Evolutionary conservation across 2,113 vertebrate genomes (phyloP).

Genomic region (Eleginops maclovinus): DNA sequence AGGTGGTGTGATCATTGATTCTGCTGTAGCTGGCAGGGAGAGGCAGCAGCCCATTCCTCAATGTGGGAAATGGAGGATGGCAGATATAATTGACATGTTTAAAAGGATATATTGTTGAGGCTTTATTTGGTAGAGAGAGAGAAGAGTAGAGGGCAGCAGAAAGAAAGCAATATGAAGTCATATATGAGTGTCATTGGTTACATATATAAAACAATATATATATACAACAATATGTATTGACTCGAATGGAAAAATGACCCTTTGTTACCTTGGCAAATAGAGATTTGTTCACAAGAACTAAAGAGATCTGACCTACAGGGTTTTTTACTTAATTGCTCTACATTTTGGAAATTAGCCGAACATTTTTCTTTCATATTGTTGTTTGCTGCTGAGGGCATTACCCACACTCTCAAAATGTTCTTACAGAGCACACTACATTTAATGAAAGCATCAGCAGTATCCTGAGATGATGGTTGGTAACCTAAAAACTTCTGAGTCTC

Average conservation of each 20-base stretch:
- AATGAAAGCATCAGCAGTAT: neutral
- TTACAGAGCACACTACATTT: constrained; percentile 2
- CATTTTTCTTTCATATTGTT: neutral
- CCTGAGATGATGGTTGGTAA: neutral
- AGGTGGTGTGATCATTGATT: constrained; percentile 16
- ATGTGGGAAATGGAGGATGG: neutral
- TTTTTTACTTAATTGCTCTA: neutral
- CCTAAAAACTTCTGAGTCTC: neutral
- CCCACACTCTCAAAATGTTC: neutral
- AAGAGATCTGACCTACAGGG: neutral
- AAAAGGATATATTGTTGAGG: neutral
- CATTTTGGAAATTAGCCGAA: neutral
- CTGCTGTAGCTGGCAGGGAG: neutral
- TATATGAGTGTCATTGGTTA: neutral
- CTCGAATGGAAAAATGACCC: neutral
- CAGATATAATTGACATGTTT: neutral
- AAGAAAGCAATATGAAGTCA: neutral
- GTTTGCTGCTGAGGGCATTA: neutral
- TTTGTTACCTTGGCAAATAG: neutral
- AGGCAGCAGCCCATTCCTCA: neutral
- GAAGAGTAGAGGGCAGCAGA: neutral
- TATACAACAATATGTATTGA: too few species aligned
- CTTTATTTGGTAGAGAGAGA: neutral
- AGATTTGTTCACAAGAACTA: neutral
- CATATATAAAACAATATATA: neutral